Percentiles rank a stretch among this genome's conserved stretches.
phyloP scores from a whole-genome alignment of 2,113 vertebrate genomes.

The Sigmodon hispidus region DNA sequence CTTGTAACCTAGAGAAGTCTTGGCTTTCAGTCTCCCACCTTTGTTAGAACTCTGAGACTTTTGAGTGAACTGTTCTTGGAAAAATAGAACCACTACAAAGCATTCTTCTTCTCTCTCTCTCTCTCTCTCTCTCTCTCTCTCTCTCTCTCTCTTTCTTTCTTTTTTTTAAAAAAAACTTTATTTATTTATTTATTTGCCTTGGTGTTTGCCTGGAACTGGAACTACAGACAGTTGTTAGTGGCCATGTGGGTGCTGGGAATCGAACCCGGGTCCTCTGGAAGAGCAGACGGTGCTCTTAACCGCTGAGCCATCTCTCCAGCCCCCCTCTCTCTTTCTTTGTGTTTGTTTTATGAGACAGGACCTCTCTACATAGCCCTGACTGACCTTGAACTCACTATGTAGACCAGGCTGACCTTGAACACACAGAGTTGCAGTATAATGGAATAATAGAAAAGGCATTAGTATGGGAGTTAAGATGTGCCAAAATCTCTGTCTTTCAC shows the following conservation, averaged over 20 bases:
- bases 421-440: background rate
- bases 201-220: no score
- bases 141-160: background rate
- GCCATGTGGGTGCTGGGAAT: no score
- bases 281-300: no score
- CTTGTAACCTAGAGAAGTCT: background rate
- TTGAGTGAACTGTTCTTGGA: background rate
- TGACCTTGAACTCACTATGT: background rate
- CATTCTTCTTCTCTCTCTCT: background rate
- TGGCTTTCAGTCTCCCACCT: background rate
- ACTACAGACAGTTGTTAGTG: no score
- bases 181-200: no score
- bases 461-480: background rate
- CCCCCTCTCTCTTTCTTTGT: background rate
- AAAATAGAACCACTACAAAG: background rate
- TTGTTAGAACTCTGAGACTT: background rate
- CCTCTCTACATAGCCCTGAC: background rate
- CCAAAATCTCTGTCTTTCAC: background rate
- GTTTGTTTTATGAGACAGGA: background rate
- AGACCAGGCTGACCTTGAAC: background rate
- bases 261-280: no score
- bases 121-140: background rate
- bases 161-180: no score
- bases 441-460: background rate
- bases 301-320: no score